Conservation (phyloP, 92 coral and sea anemone genomes). For the Parazoanthus atlanticus region DNA sequence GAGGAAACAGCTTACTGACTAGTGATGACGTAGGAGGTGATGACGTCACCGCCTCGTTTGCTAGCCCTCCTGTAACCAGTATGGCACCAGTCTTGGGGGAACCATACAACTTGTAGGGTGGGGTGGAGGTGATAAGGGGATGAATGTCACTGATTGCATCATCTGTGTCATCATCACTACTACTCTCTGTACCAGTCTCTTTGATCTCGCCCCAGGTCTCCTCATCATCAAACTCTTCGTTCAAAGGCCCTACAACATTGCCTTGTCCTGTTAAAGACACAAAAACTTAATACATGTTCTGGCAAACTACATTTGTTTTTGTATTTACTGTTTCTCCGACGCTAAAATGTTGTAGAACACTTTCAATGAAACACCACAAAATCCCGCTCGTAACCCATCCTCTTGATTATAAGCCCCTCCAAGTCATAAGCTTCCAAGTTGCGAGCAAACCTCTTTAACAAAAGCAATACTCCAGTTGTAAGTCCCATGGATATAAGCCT, state of each 20-base stretch:
- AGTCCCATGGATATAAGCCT: too few relatives aligned
- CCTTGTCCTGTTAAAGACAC: background rate
- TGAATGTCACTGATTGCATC: slow-evolving; percentile 74
- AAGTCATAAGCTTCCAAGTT: too few relatives aligned
- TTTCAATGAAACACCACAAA: background rate
- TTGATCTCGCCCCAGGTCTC: slow-evolving; percentile 87
- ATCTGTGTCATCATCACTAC: slow-evolving; percentile 69
- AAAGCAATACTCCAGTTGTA: too few relatives aligned
- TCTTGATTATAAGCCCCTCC: too few relatives aligned
- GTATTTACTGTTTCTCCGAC: background rate
- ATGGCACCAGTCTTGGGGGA: background rate
- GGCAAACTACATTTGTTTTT: background rate
- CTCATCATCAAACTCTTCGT: slow-evolving; percentile 82
- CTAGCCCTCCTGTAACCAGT: background rate
- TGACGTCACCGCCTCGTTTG: slow-evolving; percentile 49
- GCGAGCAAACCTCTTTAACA: too few relatives aligned
- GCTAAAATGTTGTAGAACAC: too few relatives aligned
- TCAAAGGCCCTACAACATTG: slow-evolving; percentile 15
- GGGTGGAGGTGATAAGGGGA: slow-evolving; percentile 55
- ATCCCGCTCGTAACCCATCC: background rate
- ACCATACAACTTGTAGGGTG: slow-evolving; percentile 19
- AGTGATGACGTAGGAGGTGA: slow-evolving; percentile 97
- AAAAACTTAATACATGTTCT: too few relatives aligned
- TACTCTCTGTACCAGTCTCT: slow-evolving; percentile 55
- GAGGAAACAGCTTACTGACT: slow-evolving; percentile 93